Evolutionary conservation across 1,140 invertebrate genomes (phyloP), one percentile per base, ranked within the genome.

Genomic region (Nymphalis io): DNA sequence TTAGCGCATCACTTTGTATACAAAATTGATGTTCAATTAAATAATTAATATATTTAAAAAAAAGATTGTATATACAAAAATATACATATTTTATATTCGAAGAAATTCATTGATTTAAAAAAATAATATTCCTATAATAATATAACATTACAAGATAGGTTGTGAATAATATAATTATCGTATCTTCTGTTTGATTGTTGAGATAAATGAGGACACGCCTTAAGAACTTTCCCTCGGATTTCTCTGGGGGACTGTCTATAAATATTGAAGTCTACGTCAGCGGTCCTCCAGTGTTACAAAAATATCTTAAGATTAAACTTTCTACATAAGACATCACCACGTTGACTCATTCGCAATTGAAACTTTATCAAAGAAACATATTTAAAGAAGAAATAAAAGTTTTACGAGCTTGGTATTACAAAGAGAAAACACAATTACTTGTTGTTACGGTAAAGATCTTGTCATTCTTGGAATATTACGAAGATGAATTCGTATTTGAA

Each of bases 161-260:
- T 60, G 59, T 64, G 39, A 70, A 38, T 80, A 76, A 81, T 75
- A 74, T 82, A 79, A 82, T 84, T 82, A 84, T 75, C 44, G 57
- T 65, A 57, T 70, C 78, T 72, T 79, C 81, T 83, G 78, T 84
- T 83, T 84, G 83, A 84, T 84, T 84, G 80, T 72, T 80, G 68
- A 79, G 81, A 84, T 81, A 84, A 77, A 74, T 70, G 68, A 55
- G 73, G 75, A 71, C 70, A 66, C 75, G 75, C 78, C 73, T 74
- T 63, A 40, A 78, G 76, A 77, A 58, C 73, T 80, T 72, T 78
- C 73, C 70, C 68, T 59, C 66, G 63, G 60, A 74, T 78, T 79
- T 78, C 79, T 79, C 81, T n/a, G 18, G 79, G 81, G 81, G 78
- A 70, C 61, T 62, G 68, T 79, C 80, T 74, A 76, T 75, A 79